A percentile compares a stretch with the other conserved stretches of the same genome.
Conservation (phyloP, 2,888 invertebrate species). For the Stramonita haemastoma region DNA sequence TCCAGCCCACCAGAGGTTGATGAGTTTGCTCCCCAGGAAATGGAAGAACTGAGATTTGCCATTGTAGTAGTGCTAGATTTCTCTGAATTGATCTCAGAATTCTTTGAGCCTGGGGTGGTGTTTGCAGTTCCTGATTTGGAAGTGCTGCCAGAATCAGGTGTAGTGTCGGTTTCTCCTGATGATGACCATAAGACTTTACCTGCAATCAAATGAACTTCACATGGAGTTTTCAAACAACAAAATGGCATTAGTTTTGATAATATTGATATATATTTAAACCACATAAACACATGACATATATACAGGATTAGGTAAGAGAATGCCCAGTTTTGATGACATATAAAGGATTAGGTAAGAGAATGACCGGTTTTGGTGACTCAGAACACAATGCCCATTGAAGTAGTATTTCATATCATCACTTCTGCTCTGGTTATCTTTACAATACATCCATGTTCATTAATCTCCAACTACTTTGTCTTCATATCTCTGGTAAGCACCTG, state of each 20-base stretch:
- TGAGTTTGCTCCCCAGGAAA: conserved; percentile 40
- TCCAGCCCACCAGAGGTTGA: conserved; percentile 51
- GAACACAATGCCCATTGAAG: too few species aligned
- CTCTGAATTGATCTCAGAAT: conserved; percentile 5
- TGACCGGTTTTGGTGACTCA: too few species aligned
- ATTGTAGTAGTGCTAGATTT: conserved; percentile 4
- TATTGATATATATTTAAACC: too few species aligned
- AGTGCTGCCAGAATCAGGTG: conserved; percentile 14
- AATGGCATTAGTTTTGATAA: too few species aligned
- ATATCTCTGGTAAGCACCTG: too few species aligned
- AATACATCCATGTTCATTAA: background rate
- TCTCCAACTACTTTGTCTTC: too few species aligned
- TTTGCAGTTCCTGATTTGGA: conserved; percentile 5
- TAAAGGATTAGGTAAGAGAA: too few species aligned
- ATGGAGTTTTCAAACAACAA: too few species aligned
- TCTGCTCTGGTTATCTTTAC: background rate
- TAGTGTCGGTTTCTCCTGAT: conserved; percentile 14
- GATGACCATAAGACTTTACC: conserved; percentile 33
- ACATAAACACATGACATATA: too few species aligned
- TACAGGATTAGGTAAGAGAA: too few species aligned
- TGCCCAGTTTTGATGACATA: too few species aligned
- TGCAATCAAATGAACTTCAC: background rate
- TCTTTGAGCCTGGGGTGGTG: conserved; percentile 10
- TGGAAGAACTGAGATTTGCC: conserved; percentile 51
- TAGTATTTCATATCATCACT: background rate